Evolutionary conservation across 2,888 invertebrate genomes (phyloP).

Genomic region (Melikaiella ostensackeni): DNA sequence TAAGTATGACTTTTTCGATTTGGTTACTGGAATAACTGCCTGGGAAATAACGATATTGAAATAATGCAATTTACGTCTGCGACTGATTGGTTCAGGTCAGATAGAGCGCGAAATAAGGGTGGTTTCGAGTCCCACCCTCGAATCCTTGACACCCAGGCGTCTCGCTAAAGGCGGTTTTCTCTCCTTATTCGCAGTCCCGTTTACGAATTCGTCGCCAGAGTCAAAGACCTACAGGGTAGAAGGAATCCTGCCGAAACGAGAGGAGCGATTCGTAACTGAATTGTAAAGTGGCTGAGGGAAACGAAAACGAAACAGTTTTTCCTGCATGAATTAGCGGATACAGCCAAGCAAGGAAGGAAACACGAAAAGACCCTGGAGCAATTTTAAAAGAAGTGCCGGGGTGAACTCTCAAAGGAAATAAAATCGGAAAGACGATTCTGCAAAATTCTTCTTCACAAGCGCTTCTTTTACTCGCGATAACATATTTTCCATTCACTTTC

Average conservation of each 20-base stretch:
- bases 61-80: slow-evolving; percentile 59
- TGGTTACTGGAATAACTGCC: slow-evolving; percentile 32
- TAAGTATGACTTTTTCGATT: background rate
- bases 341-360: background rate
- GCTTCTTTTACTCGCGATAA: background rate
- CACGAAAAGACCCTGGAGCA: slow-evolving; percentile 32
- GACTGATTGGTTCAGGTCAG: slow-evolving; percentile 61
- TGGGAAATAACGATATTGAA: slow-evolving; percentile 58
- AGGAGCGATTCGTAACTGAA: slow-evolving; percentile 32
- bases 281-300: slow-evolving; percentile 37
- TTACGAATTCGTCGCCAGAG: slow-evolving; percentile 29
- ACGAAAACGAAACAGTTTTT: slow-evolving; percentile 39
- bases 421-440: slow-evolving; percentile 33
- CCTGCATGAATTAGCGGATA: slow-evolving; percentile 33
- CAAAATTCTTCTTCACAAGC: slow-evolving; percentile 10
- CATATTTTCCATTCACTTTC: background rate
- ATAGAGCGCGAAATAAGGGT: slow-evolving; percentile 56
- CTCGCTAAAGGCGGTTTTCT: slow-evolving; percentile 33
- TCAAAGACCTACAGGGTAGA: slow-evolving; percentile 18
- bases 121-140: background rate
- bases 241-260: slow-evolving; percentile 28
- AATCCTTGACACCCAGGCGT: slow-evolving; percentile 22
- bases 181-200: slow-evolving; percentile 17
- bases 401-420: slow-evolving; percentile 35
- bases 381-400: slow-evolving; percentile 29